Percentiles rank a stretch among this genome's conserved stretches.
Evolutionary conservation across 2,113 vertebrate genomes (phyloP).

Genomic region (Labeo rohita): DNA sequence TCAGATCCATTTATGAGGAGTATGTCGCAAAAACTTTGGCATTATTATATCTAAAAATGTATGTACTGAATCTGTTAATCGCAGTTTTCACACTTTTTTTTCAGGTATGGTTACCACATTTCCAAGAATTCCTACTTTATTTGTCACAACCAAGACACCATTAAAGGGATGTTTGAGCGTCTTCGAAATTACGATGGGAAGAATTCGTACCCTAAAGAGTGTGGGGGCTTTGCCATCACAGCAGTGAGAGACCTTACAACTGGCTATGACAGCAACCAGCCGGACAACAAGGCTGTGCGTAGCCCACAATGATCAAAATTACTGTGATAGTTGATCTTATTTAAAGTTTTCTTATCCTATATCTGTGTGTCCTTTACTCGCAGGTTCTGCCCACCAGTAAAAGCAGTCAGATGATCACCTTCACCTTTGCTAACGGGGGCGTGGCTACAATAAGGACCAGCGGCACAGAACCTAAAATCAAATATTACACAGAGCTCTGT

Average conservation of each 20-base stretch:
- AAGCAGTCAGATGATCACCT: conserved; percentile 98
- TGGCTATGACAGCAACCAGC: conserved; percentile 88
- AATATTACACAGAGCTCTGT: conserved; percentile 95
- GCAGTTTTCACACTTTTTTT: conserved; percentile 2
- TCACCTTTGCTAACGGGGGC: conserved; percentile 91
- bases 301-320: background rate
- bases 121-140: conserved; percentile 96
- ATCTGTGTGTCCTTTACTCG: background rate
- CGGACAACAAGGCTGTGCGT: conserved; percentile 89
- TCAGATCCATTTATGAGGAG: conserved; percentile 88
- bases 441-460: conserved; percentile 97
- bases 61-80: background rate
- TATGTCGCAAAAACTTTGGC: conserved; percentile 69
- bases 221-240: conserved; percentile 84
- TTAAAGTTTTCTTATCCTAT: background rate
- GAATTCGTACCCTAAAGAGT: conserved; percentile 85
- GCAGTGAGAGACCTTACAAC: conserved; percentile 91
- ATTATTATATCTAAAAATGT: background rate
- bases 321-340: background rate
- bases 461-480: conserved; percentile 97
- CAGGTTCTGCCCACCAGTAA: conserved; percentile 92
- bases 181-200: conserved; percentile 84
- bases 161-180: conserved; percentile 84
- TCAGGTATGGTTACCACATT: conserved; percentile 95
- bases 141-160: conserved; percentile 87